These are phyloP conservation scores for Corvus hawaiiensis DNA, from an alignment of 2,113 vertebrate genomes.

Conservation along the genomic window DNA sequence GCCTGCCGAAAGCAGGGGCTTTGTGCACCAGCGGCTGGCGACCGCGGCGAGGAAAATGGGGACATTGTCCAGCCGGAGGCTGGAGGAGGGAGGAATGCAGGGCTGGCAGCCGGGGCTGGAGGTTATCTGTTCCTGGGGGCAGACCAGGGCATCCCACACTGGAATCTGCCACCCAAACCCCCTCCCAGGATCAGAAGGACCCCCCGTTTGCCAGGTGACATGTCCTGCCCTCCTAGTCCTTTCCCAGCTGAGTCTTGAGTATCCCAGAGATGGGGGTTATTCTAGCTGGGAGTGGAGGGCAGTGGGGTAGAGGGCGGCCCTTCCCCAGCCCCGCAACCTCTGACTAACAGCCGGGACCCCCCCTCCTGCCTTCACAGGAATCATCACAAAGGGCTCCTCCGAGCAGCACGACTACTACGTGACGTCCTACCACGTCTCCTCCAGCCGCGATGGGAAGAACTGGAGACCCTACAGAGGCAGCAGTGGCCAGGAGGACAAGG, in stretches of 20 bases:
- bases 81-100: slow-evolving; percentile 33
- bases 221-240: background rate
- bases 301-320: background rate
- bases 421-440: slow-evolving; percentile 71
- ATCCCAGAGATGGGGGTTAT: background rate
- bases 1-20: background rate
- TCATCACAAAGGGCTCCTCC: slow-evolving; percentile 73
- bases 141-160: background rate
- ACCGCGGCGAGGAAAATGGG: background rate
- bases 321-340: fast-evolving
- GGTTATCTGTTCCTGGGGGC: background rate
- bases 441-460: slow-evolving; percentile 77
- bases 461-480: slow-evolving; percentile 79
- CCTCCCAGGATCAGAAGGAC: background rate
- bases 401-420: slow-evolving; percentile 67
- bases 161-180: background rate
- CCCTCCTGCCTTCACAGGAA: slow-evolving; percentile 53
- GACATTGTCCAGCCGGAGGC: slow-evolving; percentile 2
- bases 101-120: background rate
- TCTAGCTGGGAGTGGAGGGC: background rate
- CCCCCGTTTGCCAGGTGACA: background rate
- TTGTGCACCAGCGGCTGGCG: background rate
- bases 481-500: slow-evolving; percentile 76
- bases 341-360: background rate
- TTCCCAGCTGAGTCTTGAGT: background rate